phyloP scores from a whole-genome alignment of 2,113 vertebrate species.

The Peromyscus californicus region DNA sequence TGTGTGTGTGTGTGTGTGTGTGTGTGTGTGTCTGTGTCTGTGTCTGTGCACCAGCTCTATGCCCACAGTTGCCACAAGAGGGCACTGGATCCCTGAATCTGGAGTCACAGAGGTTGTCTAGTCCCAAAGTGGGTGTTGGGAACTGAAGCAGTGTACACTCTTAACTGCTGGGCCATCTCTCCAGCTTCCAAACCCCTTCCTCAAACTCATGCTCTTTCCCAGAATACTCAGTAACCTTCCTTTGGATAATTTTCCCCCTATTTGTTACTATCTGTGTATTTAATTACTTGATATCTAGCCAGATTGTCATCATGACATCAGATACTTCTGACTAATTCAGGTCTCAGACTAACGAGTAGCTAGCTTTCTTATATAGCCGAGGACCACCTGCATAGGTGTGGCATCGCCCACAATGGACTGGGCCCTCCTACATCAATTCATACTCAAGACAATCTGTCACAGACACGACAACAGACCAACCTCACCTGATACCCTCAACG shows the following conservation, averaged over 20 bases:
- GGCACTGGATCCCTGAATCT: background rate
- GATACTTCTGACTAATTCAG: background rate
- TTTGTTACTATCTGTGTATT: too few species aligned
- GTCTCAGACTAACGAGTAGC: background rate
- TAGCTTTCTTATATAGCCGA: background rate
- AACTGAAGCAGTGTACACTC: background rate
- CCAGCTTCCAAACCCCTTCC: background rate
- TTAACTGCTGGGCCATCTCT: background rate
- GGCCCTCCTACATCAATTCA: background rate
- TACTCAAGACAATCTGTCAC: background rate
- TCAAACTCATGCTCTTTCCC: background rate
- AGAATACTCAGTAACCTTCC: background rate
- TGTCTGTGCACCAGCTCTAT: too few species aligned
- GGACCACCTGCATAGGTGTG: background rate
- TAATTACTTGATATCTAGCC: background rate
- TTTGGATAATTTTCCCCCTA: background rate
- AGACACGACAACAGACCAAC: background rate
- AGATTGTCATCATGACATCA: fast-evolving
- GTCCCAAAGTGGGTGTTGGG: background rate
- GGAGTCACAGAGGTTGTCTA: background rate
- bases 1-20: too few species aligned
- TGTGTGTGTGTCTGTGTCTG: too few species aligned
- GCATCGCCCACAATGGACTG: background rate
- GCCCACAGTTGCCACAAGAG: background rate
- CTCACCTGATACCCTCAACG: background rate